Evolutionary conservation across 2,888 invertebrate species (phyloP).

Genomic region (Noctua janthe): DNA sequence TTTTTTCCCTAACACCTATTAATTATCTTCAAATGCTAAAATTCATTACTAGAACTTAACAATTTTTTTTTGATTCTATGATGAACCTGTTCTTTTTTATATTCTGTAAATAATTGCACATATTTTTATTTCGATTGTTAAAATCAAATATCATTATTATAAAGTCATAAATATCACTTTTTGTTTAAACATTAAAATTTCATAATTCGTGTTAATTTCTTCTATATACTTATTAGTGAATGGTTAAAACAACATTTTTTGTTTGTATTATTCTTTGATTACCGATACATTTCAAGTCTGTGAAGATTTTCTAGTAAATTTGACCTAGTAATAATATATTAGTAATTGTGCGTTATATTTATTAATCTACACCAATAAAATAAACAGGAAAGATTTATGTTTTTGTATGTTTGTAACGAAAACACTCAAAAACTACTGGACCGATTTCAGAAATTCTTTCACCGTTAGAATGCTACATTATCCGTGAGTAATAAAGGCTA

Average conservation of each 20-base stretch:
- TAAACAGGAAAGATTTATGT: too few relatives aligned
- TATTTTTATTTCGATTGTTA: not conserved
- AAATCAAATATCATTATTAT: conserved; percentile 2
- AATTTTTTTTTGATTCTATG: not conserved
- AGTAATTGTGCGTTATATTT: conserved; percentile 17
- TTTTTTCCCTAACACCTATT: not conserved
- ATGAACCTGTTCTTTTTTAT: not conserved
- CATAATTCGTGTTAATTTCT: not conserved
- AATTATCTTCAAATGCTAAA: not conserved
- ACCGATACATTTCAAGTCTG: not conserved
- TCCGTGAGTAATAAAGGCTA: too few relatives aligned
- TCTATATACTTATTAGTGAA: not conserved
- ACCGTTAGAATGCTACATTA: too few relatives aligned
- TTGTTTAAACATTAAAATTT: conserved; percentile 2
- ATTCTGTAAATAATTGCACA: not conserved
- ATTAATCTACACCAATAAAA: too few relatives aligned
- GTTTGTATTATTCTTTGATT: not conserved
- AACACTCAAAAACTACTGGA: too few relatives aligned
- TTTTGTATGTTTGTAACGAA: too few relatives aligned
- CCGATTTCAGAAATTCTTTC: too few relatives aligned
- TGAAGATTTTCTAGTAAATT: not conserved
- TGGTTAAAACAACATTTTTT: conserved; percentile 4
- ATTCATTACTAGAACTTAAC: not conserved
- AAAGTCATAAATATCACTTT: conserved; percentile 22
- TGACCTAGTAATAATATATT: not conserved